Evolutionary conservation across 2,113 vertebrate genomes (phyloP).

Genomic region (Columba livia): DNA sequence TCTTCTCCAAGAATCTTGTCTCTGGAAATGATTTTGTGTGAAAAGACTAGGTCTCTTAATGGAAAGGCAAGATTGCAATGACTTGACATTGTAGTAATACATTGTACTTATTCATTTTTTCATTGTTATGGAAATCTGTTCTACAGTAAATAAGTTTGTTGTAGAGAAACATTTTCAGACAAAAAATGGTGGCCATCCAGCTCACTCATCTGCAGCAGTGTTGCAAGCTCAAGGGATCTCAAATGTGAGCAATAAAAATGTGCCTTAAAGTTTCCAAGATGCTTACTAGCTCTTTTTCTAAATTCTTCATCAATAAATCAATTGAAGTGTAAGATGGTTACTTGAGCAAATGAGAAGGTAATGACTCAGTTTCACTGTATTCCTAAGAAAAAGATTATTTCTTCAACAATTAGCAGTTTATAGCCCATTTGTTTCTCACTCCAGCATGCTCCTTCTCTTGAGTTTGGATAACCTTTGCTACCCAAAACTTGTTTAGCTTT

Average conservation of each 20-base stretch:
- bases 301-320: constrained; percentile 41
- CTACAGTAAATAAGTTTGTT: not conserved
- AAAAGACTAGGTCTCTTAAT: not conserved
- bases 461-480: not conserved
- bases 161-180: not conserved
- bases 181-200: not conserved
- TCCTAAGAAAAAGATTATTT: not conserved
- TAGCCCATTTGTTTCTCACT: not conserved
- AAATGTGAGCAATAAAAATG: not conserved
- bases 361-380: constrained; percentile 10
- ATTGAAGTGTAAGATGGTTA: not conserved
- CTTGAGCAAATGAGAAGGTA: constrained; percentile 16
- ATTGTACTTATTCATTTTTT: not conserved
- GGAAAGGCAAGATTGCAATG: not conserved
- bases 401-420: constrained; percentile 10
- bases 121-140: not conserved
- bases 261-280: not conserved
- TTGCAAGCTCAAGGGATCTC: constrained; percentile 13
- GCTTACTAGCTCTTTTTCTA: constrained; percentile 13
- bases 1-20: not conserved
- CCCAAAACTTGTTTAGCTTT: not conserved
- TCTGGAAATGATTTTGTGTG: not conserved
- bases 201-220: not conserved
- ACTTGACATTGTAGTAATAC: not conserved
- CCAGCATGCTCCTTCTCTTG: not conserved